Evolutionary conservation across 2,797 vertebrate species (phyloP), one percentile per base, ranked within the genome.

Genomic region (Taeniopygia guttata): DNA sequence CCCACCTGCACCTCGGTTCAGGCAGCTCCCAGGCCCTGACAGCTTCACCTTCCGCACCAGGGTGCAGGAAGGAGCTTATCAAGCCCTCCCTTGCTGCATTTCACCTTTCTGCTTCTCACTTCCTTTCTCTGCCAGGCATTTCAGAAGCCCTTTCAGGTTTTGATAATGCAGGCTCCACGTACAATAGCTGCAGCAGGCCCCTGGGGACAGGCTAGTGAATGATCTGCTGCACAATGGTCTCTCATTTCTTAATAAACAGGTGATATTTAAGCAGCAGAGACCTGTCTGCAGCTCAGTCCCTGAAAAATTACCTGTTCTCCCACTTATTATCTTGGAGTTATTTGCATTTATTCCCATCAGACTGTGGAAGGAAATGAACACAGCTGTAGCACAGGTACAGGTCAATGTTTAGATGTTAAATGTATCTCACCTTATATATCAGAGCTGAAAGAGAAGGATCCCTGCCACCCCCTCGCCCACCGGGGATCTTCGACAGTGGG

Each of bases 401-500:
- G 46, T 34, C 18, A 8, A 21, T 22, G 72, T 34, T 70, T 9
- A 74, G 9, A 46, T 1, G 3, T 40, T 23, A 48, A 43, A 75
- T 72, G 32, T 59, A 66, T 58, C 97, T 98, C 97, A 99, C 99
- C 98, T 99, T 98, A 96, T 99, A 98, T 96, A 99, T 98, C 95
- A 99, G 98, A 98, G 98, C 98, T 92, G 98, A 98, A 97, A 99
- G 98, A 98, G 98, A 98, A 98, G 98, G 99, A 99, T 99, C 99
- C 99, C 99, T 99, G 98, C 99, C 96, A 96, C 98, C 98, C 99
- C 99, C 99, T 99, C 99, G 99, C 99, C 99, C 99, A 99, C 99
- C 98, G 98, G 99, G 99, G 99, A 99, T 99, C 99, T 99, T 99
- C 97, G 98, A 98, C 97, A 99, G 99, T 99, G 99, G 99, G 99